Evolutionary conservation across 2,113 vertebrate genomes (phyloP).

Genomic region (Coryphaenoides rupestris): DNA sequence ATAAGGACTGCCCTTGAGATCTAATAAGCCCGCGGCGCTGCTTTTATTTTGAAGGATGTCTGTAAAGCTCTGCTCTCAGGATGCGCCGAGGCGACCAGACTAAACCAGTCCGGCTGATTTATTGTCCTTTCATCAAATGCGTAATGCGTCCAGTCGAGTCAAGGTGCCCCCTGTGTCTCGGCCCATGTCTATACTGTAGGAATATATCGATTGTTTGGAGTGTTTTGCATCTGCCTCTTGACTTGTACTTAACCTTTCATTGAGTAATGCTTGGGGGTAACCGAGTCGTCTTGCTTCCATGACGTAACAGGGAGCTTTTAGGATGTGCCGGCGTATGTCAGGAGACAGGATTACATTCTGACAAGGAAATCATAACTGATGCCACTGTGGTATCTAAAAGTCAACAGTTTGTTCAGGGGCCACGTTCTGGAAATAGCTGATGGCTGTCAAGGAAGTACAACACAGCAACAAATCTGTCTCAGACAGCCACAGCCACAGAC

Average conservation of each 20-base stretch:
- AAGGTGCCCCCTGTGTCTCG: constrained; percentile 48
- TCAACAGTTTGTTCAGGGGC: too few species aligned
- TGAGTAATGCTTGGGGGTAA: not conserved
- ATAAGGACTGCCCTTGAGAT: constrained; percentile 28
- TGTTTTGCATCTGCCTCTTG: constrained; percentile 6
- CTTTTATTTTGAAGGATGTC: constrained; percentile 33
- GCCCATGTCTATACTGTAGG: constrained; percentile 32
- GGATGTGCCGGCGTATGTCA: too few species aligned
- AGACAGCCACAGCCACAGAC: too few species aligned
- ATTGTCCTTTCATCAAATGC: constrained; percentile 33
- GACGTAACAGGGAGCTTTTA: too few species aligned
- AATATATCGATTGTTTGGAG: constrained; percentile 9
- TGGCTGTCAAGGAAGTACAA: too few species aligned
- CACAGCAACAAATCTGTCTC: too few species aligned
- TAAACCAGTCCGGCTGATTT: constrained; percentile 36
- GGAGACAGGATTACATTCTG: too few species aligned
- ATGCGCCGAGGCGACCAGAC: constrained; percentile 30
- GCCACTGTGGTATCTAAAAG: too few species aligned
- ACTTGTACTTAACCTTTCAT: constrained; percentile 6
- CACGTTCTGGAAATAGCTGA: too few species aligned
- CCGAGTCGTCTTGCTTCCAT: too few species aligned
- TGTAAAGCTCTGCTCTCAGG: constrained; percentile 14
- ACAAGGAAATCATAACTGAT: too few species aligned
- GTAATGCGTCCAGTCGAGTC: constrained; percentile 48
- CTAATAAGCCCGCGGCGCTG: constrained; percentile 14